phyloP scores from a whole-genome alignment of 2,113 vertebrate species.

The Hyperoodon ampullatus region DNA sequence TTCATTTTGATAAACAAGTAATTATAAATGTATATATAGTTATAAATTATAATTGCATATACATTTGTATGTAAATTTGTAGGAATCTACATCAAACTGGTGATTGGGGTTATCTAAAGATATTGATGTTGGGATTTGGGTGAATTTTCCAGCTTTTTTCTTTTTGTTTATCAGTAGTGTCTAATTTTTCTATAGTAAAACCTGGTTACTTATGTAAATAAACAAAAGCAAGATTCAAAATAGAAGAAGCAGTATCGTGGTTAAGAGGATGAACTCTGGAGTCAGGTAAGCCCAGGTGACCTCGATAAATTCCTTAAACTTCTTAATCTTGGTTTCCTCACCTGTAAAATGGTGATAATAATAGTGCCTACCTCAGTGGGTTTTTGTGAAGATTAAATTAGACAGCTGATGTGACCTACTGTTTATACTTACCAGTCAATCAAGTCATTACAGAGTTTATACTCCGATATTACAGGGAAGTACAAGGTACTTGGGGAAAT shows the following conservation, averaged over 20 bases:
- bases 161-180: background rate
- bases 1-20: slow-evolving; percentile 3
- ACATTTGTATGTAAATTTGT: background rate
- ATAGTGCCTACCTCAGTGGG: background rate
- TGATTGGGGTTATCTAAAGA: slow-evolving; percentile 1
- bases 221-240: slow-evolving; percentile 14
- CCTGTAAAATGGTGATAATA: background rate
- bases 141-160: background rate
- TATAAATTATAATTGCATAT: background rate
- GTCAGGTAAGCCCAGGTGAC: background rate
- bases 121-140: background rate
- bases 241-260: background rate
- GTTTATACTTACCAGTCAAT: background rate
- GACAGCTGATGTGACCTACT: background rate
- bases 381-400: background rate
- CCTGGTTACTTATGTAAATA: background rate
- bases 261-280: background rate
- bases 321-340: background rate
- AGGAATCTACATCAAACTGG: background rate
- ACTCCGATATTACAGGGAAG: background rate
- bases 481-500: background rate
- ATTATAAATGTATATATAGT: background rate
- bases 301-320: background rate
- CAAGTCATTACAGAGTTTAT: background rate
- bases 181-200: slow-evolving; percentile 5